Evolutionary conservation across 2,888 invertebrate genomes (phyloP), one percentile per base, ranked within the genome.

Genomic region (Cerceris rybyensis): DNA sequence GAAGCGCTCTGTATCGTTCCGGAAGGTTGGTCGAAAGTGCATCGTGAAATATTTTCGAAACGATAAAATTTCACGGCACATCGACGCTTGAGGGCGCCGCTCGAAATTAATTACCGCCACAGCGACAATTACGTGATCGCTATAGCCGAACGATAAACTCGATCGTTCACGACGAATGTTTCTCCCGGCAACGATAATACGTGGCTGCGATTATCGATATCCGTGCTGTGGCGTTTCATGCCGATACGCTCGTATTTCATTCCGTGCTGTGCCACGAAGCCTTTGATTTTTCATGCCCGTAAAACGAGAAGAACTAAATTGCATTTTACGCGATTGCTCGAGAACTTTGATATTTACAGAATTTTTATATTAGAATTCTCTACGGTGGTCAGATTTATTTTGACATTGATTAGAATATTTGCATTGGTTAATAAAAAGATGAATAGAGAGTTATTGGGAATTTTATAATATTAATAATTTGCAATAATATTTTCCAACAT

Each of bases 71-170:
- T 42, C 55, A 14, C 11, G 6, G 6, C 17, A 16, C 39, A 7
- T 41, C 46, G 17, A 28, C 54, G 49, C 6, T 70, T 46, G 9
- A 13, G 13, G 14, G 17, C 14, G 42, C 41, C 5, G 13, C 13
- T 11, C 39, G 28, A 42, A 75, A 75, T 64, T 65, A 69, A 76
- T 76, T 75, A 65, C 59, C 54, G 16, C 17, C 64, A 67, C 58
- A 49, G 14, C 16, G 75, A 64, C 59, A 68, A 76, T 75, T 68
- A 68, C 17, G 54, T 59, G 68, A 11, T 11, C 14, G 54, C 8
- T 41, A 41, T 2, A 11, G 65, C 59, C 54, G n/a, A 52, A 52
- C 46, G 13, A 39, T 43, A 28, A 42, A 17, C 50, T 14, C 42
- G 63, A 68, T 64, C 54, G 59, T 46, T 50, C 61, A 14, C 39